Evolutionary conservation across 2,797 vertebrate genomes (phyloP), one percentile per base, ranked within the genome.

Genomic region (Sphenodon punctatus): DNA sequence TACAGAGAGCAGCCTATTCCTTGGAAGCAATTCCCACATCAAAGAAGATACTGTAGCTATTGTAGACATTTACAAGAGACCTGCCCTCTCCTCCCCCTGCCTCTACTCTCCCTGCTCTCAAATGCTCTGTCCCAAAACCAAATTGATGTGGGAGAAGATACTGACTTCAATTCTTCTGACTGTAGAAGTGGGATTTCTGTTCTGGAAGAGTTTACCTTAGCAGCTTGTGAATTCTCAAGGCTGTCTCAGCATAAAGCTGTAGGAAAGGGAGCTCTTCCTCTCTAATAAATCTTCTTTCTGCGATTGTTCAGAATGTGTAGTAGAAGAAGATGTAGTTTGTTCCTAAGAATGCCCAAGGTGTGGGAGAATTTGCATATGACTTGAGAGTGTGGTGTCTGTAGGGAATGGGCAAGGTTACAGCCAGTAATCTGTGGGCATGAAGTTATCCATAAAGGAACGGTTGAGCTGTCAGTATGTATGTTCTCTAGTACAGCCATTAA

Each of bases 401-500:
- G 22, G 23, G 36, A 17, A 60, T n/a, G n/a, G n/a, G n/a, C n/a
- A 43, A 56, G 7, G 7, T 61, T 49, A 61, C 63, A 67, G 63
- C 38, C 20, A 22, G n/a, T 0, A 4, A 82, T 10, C 14, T 59
- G 17, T 49, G n/a, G 49, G 56, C 23, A 4, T 55, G 20, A 25
- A 11, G 53, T 82, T 76, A 27, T 10, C 61, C 19, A 64, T 6
- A 12, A 15, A 5, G 4, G 22, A 23, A 14, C 72, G 48, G 32
- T 19, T 68, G 4, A 1, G 15, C 51, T 19, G 5, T 0, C 1
- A n/a, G n/a, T n/a, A n/a, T n/a, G n/a, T 46, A 5, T 4, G n/a
- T 55, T 25, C 4, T 56, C 22, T 55, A 12, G 20, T 73, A 41
- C 69, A 70, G 20, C 48, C 56, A 46, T n/a, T 25, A 34, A 10